Evolutionary conservation across 2,797 vertebrate genomes (phyloP).

Genomic region (Arctocebus calabarensis): DNA sequence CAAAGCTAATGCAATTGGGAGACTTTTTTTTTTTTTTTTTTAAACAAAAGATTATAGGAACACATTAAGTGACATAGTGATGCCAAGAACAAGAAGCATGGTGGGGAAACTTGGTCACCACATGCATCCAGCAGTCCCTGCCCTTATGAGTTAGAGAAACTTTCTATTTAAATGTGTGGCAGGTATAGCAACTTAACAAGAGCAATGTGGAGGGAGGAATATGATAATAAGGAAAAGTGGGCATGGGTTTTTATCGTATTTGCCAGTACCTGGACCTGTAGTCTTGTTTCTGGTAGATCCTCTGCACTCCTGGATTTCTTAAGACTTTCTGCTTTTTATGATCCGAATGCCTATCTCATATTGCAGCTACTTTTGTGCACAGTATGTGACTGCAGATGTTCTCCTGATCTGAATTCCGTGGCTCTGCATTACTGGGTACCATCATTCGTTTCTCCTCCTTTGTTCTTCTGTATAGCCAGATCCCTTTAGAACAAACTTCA

Average conservation of each 20-base stretch:
- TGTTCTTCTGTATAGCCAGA: neutral
- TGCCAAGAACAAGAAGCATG: neutral
- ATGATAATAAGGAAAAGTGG: neutral
- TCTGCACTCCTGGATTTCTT: neutral
- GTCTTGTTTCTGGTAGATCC: neutral
- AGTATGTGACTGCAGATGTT: neutral
- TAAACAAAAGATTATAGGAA: conserved; percentile 2
- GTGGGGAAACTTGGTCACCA: neutral
- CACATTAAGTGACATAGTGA: neutral
- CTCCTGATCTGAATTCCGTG: neutral
- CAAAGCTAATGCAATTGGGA: neutral
- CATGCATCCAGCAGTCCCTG: neutral
- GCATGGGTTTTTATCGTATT: neutral
- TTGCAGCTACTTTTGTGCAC: neutral
- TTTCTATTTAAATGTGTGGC: conserved; percentile 33
- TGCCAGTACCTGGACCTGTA: neutral
- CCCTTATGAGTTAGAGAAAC: neutral
- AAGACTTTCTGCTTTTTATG: conserved; percentile 19
- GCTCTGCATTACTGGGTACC: neutral
- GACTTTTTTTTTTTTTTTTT: neutral
- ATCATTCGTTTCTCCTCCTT: conserved; percentile 13
- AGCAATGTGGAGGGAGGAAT: neutral
- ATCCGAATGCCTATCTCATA: neutral
- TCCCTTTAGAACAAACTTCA: conserved; percentile 58
- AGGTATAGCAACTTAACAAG: conserved; percentile 11